Evolutionary conservation across 2,888 invertebrate genomes (phyloP), one percentile per base, ranked within the genome.

Genomic region (Ametastegia equiseti): DNA sequence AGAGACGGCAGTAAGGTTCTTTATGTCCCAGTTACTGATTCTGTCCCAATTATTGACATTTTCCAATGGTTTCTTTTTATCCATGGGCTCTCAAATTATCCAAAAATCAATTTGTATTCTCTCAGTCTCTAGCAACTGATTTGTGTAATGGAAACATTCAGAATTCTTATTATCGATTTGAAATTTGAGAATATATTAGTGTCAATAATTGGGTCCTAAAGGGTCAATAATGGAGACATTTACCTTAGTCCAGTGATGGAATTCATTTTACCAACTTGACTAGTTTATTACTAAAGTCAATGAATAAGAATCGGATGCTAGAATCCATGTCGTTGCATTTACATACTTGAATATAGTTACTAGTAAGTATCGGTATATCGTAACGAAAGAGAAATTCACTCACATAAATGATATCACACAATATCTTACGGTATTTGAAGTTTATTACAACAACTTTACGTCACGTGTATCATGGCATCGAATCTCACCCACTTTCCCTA

Each of bases 401-500:
- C 27, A 19, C 19, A n/a, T n/a, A n/a, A 75, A 67, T 36, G 39
- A 36, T 67, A 39, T 65, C 36, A 27, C 4, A 42, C 7, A 15
- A 27, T 71, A 71, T 54, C 33, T 54, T n/a, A 30, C 11, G 23
- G 33, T 50, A 54, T 75, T 75, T 36, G 75, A 23, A 36, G n/a
- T 33, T 54, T 54, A 54, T 75, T 23, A 75, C 36, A 54, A 36
- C 54, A 54, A 36, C 54, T 30, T 75, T 50, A 75, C 75, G 75
- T 75, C 54, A 54, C 50, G 4, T 75, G 19, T 75, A 45, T 54
- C 50, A 45, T 30, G 36, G 39, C 54, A 75, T 75, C 54, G 42
- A 54, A 78, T 60, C n/a, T 42, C 78, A 30, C 60, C 60, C 78
- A 78, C 78, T 78, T 78, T 78, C 78, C 78, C 78, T 63, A 33